A percentile compares a stretch with the other conserved stretches of the same genome.
phyloP scores from a whole-genome alignment of 2,113 vertebrate species.

The Maccullochella peelii region DNA sequence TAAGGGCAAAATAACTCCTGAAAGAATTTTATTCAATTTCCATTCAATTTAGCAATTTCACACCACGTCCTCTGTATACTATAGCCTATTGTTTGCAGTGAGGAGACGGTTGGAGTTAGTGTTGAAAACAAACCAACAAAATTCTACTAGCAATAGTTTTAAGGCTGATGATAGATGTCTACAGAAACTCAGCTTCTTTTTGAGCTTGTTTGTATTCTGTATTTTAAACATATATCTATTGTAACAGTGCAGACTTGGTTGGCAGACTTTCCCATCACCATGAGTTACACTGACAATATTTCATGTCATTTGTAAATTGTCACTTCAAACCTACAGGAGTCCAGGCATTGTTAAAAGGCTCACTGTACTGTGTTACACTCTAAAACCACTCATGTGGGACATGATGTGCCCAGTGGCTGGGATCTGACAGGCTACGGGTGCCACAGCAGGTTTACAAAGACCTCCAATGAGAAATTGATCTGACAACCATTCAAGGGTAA shows the following conservation, averaged over 20 bases:
- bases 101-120: background rate
- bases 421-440: constrained; percentile 70
- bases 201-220: background rate
- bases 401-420: constrained; percentile 64
- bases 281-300: constrained; percentile 1
- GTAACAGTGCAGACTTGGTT: background rate
- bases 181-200: background rate
- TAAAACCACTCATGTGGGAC: constrained; percentile 57
- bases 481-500: constrained; percentile 82
- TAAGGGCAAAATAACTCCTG: background rate
- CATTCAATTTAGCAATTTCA: background rate
- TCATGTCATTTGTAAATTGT: constrained; percentile 31
- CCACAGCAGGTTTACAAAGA: constrained; percentile 75
- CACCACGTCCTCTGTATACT: background rate
- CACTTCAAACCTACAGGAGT: constrained; percentile 21
- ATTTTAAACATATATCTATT: background rate
- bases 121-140: background rate
- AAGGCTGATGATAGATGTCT: background rate
- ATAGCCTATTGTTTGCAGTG: background rate
- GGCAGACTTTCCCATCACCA: background rate
- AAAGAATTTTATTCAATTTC: background rate
- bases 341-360: constrained; percentile 54
- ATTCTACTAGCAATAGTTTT: background rate
- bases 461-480: constrained; percentile 82
- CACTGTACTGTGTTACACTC: constrained; percentile 35